Conservation (phyloP, 1,140 invertebrate genomes). For the Mya arenaria region DNA sequence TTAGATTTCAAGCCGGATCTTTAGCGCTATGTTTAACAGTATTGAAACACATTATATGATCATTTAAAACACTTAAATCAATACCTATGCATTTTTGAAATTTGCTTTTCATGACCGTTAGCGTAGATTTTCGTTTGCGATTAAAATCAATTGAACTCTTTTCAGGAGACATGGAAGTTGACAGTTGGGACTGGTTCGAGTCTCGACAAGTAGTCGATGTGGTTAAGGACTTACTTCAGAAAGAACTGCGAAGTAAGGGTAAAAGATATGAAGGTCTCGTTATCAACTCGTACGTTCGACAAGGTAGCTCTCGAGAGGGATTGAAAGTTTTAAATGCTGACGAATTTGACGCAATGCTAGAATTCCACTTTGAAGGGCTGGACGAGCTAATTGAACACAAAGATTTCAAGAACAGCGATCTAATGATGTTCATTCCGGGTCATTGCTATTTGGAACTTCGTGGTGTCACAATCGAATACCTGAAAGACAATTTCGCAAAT, state of each 20-base stretch:
- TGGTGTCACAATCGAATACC: not conserved
- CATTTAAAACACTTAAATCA: not conserved
- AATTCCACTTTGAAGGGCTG: conserved; percentile 46
- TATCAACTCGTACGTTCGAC: conserved; percentile 32
- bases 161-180: conserved; percentile 33
- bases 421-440: conserved; percentile 6
- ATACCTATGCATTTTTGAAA: not conserved
- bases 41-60: not conserved
- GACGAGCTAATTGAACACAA: not conserved
- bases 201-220: conserved; percentile 4
- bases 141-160: not conserved
- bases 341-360: conserved; percentile 24
- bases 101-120: not conserved
- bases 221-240: conserved; percentile 5
- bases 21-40: not conserved
- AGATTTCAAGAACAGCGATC: not conserved
- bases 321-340: conserved; percentile 39
- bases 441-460: conserved; percentile 15
- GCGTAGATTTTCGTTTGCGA: no score
- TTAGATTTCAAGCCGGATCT: no score
- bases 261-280: not conserved
- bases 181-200: not conserved
- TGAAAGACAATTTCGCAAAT: conserved; percentile 20
- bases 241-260: not conserved
- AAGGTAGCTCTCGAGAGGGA: conserved; percentile 38